Evolutionary conservation across 2,113 vertebrate genomes (phyloP).

Genomic region (Brachypteracias leptosomus): DNA sequence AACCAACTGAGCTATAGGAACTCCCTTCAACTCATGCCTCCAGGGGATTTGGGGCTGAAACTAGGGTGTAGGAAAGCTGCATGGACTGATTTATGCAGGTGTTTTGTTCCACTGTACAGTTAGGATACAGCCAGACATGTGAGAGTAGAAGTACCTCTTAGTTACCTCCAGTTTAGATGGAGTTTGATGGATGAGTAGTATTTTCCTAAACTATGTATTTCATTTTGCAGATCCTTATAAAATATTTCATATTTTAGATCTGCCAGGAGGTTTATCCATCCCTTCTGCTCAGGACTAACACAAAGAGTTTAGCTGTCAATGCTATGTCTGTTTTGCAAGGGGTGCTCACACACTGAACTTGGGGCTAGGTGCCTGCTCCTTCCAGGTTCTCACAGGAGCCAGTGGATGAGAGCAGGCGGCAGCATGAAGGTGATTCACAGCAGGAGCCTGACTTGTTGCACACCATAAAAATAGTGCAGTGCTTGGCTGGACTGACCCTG

Average conservation of each 20-base stretch:
- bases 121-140: neutral
- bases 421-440: neutral
- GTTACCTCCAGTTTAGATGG: neutral
- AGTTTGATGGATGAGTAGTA: neutral
- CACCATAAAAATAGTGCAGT: neutral
- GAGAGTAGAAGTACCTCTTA: neutral
- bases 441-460: neutral
- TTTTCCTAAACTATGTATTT: neutral
- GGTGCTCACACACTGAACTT: neutral
- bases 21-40: neutral
- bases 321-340: neutral
- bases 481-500: neutral
- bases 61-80: neutral
- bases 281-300: neutral
- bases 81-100: neutral
- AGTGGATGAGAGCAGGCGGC: fast-evolving
- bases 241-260: neutral
- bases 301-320: neutral
- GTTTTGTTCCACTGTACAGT: neutral
- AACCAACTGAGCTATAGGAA: neutral
- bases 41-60: neutral
- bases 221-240: neutral
- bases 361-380: neutral
- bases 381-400: neutral
- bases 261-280: neutral